Conservation (phyloP, 2,797 vertebrate genomes). For the Uromys caudimaculatus region DNA sequence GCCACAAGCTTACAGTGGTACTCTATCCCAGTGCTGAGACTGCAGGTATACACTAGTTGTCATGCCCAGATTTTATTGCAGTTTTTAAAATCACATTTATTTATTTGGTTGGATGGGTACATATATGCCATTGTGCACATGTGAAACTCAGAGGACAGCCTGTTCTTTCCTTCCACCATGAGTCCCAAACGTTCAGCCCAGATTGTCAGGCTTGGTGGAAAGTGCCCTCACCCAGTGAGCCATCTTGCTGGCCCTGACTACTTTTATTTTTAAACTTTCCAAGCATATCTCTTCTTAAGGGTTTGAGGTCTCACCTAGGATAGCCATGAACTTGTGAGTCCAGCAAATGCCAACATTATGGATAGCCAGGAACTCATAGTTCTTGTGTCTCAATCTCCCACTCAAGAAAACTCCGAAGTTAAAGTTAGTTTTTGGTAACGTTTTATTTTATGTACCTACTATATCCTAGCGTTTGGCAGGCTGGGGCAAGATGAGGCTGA, state of each 20-base stretch:
- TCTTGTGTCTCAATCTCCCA: not conserved
- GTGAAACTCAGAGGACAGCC: not conserved
- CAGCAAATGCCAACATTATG: not conserved
- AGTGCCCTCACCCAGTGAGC: not conserved
- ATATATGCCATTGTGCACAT: not conserved
- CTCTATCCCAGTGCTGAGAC: not conserved
- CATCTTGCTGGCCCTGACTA: not conserved
- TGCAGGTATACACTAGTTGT: not conserved
- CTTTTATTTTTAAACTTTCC: not conserved
- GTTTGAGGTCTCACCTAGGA: not conserved
- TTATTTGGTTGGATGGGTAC: not conserved
- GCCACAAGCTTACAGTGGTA: not conserved
- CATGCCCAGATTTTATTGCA: not conserved
- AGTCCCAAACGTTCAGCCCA: not conserved
- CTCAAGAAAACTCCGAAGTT: not conserved
- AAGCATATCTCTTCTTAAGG: not conserved
- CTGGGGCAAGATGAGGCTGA: not conserved
- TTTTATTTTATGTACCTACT: not conserved
- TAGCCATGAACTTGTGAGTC: not conserved
- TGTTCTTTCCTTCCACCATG: not conserved
- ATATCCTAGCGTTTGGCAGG: not conserved
- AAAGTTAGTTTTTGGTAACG: not conserved
- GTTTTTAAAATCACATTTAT: not conserved
- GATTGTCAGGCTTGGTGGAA: not conserved
- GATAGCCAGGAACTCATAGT: too few relatives aligned